Percentiles rank a stretch among this genome's conserved stretches.
These are phyloP conservation scores for Alectura lathami DNA, from an alignment of 2,113 vertebrate genomes.

Conservation along the genomic window DNA sequence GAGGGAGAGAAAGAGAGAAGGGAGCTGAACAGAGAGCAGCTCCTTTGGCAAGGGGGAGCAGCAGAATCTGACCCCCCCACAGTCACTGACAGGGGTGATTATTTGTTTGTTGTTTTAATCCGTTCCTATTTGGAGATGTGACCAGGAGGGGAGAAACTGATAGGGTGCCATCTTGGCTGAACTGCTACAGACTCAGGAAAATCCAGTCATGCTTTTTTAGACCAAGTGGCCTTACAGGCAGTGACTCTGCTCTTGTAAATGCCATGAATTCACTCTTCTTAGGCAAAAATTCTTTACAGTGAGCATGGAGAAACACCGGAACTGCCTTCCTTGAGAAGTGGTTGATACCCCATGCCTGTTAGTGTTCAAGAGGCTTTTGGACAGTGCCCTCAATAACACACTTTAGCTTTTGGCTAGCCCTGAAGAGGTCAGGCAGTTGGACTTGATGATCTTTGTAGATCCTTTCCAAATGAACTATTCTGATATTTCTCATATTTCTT, in stretches of 20 bases:
- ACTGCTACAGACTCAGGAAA: background rate
- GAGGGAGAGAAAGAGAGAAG: conserved; percentile 52
- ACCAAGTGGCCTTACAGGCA: background rate
- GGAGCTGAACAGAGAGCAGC: background rate
- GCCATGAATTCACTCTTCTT: background rate
- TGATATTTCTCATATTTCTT: background rate
- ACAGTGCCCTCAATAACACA: background rate
- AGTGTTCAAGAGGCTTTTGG: background rate
- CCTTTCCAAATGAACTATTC: background rate
- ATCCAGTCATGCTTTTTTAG: background rate
- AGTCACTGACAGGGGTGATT: conserved; percentile 36
- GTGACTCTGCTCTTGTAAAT: background rate
- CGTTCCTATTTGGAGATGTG: background rate
- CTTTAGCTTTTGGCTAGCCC: background rate
- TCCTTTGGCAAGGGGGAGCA: conserved; percentile 65
- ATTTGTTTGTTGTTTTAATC: conserved; percentile 55
- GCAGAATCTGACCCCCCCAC: conserved; percentile 47
- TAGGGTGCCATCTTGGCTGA: background rate
- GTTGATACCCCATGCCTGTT: background rate
- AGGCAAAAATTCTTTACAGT: background rate
- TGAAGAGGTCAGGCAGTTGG: background rate
- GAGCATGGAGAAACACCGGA: background rate
- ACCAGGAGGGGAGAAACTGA: background rate
- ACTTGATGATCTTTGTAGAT: background rate
- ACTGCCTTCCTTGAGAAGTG: background rate